Conservation (phyloP, 2,113 vertebrate species). For the Ginglymostoma cirratum region DNA sequence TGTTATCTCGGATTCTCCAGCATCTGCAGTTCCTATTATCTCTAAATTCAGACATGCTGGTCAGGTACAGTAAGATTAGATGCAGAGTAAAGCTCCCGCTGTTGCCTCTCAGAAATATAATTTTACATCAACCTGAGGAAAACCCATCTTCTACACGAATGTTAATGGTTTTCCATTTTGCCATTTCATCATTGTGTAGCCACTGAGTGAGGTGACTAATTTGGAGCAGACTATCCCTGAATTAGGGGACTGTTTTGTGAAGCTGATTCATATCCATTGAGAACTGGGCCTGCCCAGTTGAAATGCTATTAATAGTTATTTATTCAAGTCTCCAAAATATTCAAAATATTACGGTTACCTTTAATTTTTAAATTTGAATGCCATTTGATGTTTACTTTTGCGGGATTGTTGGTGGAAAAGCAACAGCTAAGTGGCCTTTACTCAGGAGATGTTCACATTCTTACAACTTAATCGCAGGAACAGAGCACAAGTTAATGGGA, state of each 20-base stretch:
- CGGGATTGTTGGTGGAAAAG: not conserved
- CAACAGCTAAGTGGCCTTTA: not conserved
- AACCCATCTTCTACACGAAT: not conserved
- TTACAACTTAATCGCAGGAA: not conserved
- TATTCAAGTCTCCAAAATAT: not conserved
- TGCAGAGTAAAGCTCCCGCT: not conserved
- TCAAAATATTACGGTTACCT: not conserved
- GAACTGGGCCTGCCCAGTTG: not conserved
- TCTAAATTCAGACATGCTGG: not conserved
- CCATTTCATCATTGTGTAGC: not conserved
- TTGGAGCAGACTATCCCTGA: not conserved
- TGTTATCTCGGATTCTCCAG: too few relatives aligned
- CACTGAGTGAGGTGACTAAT: not conserved
- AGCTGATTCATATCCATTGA: not conserved
- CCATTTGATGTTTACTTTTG: not conserved
- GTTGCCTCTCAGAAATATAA: not conserved
- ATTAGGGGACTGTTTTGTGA: not conserved
- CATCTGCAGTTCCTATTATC: too few relatives aligned
- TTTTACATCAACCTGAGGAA: not conserved
- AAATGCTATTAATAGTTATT: not conserved
- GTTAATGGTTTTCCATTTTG: not conserved
- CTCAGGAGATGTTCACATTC: not conserved
- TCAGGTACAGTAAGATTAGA: not conserved
- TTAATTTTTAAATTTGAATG: not conserved
- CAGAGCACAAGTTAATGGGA: not conserved